Conservation (phyloP, 2,888 invertebrate species). For the Lepidocyrtinus sp. region DNA sequence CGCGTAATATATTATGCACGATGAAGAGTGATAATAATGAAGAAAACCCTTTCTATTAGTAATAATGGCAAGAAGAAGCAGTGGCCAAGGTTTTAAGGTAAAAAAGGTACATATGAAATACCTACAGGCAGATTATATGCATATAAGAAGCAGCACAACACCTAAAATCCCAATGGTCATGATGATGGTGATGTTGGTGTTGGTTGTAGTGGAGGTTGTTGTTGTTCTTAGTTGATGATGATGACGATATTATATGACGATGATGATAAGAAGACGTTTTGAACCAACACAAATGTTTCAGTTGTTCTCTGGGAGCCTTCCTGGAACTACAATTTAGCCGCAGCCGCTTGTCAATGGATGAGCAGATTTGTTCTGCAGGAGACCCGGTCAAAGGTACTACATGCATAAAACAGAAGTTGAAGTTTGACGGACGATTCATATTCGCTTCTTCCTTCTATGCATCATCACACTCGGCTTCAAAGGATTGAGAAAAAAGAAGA, state of each 20-base stretch:
- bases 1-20: conserved; percentile 35
- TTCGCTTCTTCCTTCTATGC: background rate
- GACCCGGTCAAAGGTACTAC: background rate
- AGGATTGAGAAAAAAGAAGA: background rate
- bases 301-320: conserved; percentile 54
- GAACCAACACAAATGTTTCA: conserved; percentile 40
- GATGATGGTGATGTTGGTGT: conserved; percentile 16
- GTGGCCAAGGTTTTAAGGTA: conserved; percentile 41
- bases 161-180: background rate
- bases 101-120: conserved; percentile 4
- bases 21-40: conserved; percentile 50
- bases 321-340: conserved; percentile 42
- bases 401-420: background rate
- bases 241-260: conserved; percentile 36
- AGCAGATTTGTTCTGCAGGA: background rate
- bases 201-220: conserved; percentile 13
- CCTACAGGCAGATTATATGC: conserved; percentile 9
- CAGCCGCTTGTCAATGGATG: background rate
- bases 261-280: conserved; percentile 35
- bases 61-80: conserved; percentile 26
- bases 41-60: conserved; percentile 41
- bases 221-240: conserved; percentile 25
- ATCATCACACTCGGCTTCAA: background rate
- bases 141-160: conserved; percentile 4
- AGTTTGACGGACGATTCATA: background rate